Percentiles rank a stretch among this genome's conserved stretches.
Conservation (phyloP, 2,888 invertebrate genomes). For the Leptinotarsa peninsularis region DNA sequence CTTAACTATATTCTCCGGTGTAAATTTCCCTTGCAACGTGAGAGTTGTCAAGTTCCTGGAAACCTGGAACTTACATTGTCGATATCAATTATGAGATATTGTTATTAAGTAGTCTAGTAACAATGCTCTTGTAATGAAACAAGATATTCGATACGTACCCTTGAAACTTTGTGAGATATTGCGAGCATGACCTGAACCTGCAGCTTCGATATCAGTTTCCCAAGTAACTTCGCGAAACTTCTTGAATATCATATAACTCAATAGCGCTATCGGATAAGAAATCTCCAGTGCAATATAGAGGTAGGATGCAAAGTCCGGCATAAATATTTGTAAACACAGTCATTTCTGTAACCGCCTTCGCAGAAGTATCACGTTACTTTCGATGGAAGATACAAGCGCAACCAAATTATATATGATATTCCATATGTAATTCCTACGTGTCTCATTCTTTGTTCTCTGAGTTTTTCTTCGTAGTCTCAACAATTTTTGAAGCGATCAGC, state of each 20-base stretch:
- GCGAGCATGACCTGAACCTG: constrained; percentile 12
- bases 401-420: background rate
- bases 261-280: background rate
- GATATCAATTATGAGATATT: background rate
- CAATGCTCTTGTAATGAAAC: background rate
- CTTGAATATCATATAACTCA: background rate
- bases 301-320: constrained; percentile 25
- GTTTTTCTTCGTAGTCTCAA: background rate
- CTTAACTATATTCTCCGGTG: too few species aligned
- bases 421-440: background rate
- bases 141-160: background rate
- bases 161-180: background rate
- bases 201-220: constrained; percentile 4
- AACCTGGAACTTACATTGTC: background rate
- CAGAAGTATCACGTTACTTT: constrained; percentile 34
- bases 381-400: constrained; percentile 18
- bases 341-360: constrained; percentile 29
- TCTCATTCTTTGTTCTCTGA: background rate
- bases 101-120: background rate
- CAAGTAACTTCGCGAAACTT: constrained; percentile 4
- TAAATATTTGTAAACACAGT: constrained; percentile 32
- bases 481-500: background rate
- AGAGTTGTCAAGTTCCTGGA: too few species aligned
- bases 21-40: too few species aligned
- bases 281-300: constrained; percentile 16